Percentiles rank a stretch among this genome's conserved stretches.
These are phyloP conservation scores for Passer montanus DNA, from an alignment of 2,113 vertebrate genomes.

Conservation along the genomic window DNA sequence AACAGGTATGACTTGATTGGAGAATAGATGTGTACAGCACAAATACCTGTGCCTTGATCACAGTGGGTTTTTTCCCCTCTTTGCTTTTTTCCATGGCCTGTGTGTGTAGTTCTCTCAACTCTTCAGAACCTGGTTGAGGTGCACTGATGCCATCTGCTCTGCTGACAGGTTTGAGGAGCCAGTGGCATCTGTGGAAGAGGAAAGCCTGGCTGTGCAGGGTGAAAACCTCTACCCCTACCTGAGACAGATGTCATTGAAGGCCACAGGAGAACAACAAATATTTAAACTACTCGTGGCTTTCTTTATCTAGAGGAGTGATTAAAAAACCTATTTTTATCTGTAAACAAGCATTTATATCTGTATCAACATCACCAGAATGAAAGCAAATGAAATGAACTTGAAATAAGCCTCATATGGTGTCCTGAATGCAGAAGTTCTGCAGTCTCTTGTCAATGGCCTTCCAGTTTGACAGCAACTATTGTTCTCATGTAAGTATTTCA, in stretches of 20 bases:
- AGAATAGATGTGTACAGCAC: neutral
- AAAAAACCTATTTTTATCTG: neutral
- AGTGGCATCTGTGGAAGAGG: neutral
- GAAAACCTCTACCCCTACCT: neutral
- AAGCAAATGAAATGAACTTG: neutral
- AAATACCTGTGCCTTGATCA: neutral
- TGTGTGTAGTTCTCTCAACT: neutral
- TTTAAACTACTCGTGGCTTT: neutral
- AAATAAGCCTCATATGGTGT: neutral
- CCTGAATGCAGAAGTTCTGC: neutral
- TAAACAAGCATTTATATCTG: neutral
- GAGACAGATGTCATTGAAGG: neutral
- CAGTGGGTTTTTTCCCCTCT: neutral
- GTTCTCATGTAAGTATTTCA: conserved; percentile 3
- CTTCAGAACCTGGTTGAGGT: neutral
- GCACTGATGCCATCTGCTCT: neutral
- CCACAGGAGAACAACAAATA: neutral
- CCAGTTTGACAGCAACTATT: neutral
- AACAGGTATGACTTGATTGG: neutral
- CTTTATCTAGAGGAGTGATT: neutral
- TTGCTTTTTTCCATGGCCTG: neutral
- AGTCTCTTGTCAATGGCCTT: neutral
- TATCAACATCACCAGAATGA: neutral
- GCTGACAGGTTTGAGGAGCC: neutral
- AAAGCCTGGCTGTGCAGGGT: neutral